Base-by-base conservation (phyloP, 2,797 vertebrate genomes). In the Agapornis canus region DNA sequence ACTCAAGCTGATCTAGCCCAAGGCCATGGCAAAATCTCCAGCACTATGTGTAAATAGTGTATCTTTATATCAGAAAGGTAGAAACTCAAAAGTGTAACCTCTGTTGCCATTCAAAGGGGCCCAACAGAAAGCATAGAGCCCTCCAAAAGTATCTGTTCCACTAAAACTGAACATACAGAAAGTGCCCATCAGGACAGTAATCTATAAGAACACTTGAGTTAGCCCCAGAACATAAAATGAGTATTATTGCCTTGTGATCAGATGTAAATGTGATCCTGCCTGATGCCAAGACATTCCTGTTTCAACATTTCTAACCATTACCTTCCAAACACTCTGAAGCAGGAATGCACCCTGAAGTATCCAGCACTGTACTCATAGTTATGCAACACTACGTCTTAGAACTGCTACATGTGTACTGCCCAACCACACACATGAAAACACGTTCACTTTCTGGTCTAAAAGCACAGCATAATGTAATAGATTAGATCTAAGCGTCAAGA, bases 381-480 rank as follows among this genome's bases (percentile, higher is more conserved):
- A 86, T 19, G 85, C 94, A 96, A 94, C 21, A 20, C 56, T 59
- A 23, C 65, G 82, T 93, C 88, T 91, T 56, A 60, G 82, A 91
- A 70, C 92, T 92, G 87, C 77, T 95, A 91, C 94, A 92, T 72
- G 82, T 47, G 77, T 86, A 84, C 70, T 92, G 85, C 79, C 70
- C 93, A 95, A 90, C 84, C 89, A 96, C 76, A 94, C 48, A 86
- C 72, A 91, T 21, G 70, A 94, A 94, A 92, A 90, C 75, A 81
- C 35, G 35, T 54, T 91, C 78, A 61, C 69, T 71, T 49, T 78
- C 76, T 70, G 78, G 61, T 57, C 47, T 82, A 91, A 94, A 91
- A 82, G 31, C 60, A 54, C 25, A 48, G 70, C 89, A 86, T 82
- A 92, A 90, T 66, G 86, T 32, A 66, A 86, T 51, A 95, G 96